Percentiles rank a stretch among this genome's conserved stretches.
Evolutionary conservation across 2,888 invertebrate species (phyloP).

Genomic region (Papilio elwesi): DNA sequence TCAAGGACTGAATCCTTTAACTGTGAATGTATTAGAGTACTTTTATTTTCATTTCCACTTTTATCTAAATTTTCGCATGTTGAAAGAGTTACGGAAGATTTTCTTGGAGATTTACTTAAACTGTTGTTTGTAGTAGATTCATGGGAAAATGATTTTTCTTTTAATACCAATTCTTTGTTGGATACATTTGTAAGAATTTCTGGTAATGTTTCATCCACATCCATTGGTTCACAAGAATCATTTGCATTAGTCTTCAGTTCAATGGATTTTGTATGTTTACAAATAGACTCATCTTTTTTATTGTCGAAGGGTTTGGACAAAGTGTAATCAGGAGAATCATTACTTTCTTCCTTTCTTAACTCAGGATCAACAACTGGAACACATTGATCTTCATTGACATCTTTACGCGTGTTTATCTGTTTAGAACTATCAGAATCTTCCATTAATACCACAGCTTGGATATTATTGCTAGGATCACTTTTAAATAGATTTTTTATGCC

Average conservation of each 20-base stretch:
- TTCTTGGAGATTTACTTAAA: constrained; percentile 51
- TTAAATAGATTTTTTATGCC: constrained; percentile 56
- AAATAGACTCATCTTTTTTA: constrained; percentile 31
- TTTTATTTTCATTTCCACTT: constrained; percentile 61
- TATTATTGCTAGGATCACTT: constrained; percentile 52
- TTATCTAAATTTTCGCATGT: constrained; percentile 53
- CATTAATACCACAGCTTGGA: constrained; percentile 59
- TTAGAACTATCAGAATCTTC: constrained; percentile 68
- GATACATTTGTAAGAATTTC: constrained; percentile 57
- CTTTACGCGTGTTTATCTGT: constrained; percentile 48
- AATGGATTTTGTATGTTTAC: constrained; percentile 2
- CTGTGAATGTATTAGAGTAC: constrained; percentile 67
- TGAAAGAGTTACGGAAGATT: constrained; percentile 49
- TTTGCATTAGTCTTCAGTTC: constrained; percentile 42
- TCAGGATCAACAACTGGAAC: constrained; percentile 64
- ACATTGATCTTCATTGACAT: constrained; percentile 67
- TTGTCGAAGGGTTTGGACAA: constrained; percentile 31
- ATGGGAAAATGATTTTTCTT: constrained; percentile 31
- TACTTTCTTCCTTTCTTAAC: constrained; percentile 40
- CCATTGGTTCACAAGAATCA: constrained; percentile 74
- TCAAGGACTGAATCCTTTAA: constrained; percentile 65
- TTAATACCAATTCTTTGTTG: constrained; percentile 43
- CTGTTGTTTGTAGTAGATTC: constrained; percentile 22
- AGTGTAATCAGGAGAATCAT: constrained; percentile 6
- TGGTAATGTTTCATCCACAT: constrained; percentile 75